Evolutionary conservation across 1,140 invertebrate species (phyloP), one percentile per base, ranked within the genome.

Genomic region (Monochamus saltuarius): DNA sequence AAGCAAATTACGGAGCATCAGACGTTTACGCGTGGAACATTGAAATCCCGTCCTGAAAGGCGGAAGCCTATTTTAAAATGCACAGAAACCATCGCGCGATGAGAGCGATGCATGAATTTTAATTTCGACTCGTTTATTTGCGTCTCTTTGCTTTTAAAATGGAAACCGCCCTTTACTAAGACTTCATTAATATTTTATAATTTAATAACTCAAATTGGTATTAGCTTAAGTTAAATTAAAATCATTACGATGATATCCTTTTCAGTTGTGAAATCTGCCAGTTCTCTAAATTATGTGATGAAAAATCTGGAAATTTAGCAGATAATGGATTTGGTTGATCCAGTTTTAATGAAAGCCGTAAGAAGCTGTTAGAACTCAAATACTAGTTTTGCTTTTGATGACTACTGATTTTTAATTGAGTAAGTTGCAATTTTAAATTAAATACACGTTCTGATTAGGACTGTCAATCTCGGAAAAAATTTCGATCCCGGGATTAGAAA

Each of bases 111-210:
- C 42, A 34, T 56, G 53, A 56, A 56, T 56, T 56, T 56, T 56
- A 56, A 56, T 56, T 56, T 45, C 37, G 36, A 53, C 53, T 56
- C 53, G 40, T 56, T 56, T 56, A 56, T 56, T 56, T 56, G 53
- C 53, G 53, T 46, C 53, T 56, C 53, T 56, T 53, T 39, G 37
- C 38, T 37, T 56, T 56, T 13, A 16, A 56, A 56, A 56, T 45
- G 53, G 45, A 56, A 56, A 56, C 53, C 53, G 53, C 53, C 42
- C 53, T 56, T 56, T 56, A 56, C 53, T 45, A 29, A 37, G 53
- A 56, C 53, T 56, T 40, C 37, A 40, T 56, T 56, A 56, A 43
- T 56, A 56, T 56, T 56, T 34, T 34, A 56, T 56, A 17, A 45
- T 56, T 46, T 45, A 56, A 45, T 56, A 40, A 56, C 53, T 40